Conservation (phyloP, 2,888 invertebrate species). For the Amblyjoppa fuscipennis region DNA sequence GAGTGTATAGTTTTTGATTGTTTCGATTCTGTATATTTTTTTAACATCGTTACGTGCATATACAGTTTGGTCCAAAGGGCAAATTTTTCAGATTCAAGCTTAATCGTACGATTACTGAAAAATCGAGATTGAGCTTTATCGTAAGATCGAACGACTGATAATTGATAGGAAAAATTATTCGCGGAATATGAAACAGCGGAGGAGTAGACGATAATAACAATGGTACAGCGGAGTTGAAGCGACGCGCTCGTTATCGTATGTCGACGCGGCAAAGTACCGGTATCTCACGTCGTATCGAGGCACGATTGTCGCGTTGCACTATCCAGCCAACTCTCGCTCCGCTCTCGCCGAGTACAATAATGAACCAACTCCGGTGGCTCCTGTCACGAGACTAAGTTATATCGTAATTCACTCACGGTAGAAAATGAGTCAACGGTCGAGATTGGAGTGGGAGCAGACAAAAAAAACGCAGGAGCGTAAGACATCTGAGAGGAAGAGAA, state of each 20-base stretch:
- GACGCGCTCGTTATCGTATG: neutral
- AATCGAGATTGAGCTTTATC: too few relatives aligned
- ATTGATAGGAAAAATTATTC: neutral
- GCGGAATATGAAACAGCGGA: neutral
- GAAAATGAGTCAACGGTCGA: conserved; percentile 19
- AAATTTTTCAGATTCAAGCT: too few relatives aligned
- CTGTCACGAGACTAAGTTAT: conserved; percentile 1
- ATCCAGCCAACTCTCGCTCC: neutral
- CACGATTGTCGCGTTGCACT: neutral
- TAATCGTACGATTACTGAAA: too few relatives aligned
- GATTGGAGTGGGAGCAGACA: neutral
- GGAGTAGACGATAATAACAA: neutral
- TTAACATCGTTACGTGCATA: neutral
- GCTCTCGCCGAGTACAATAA: conserved; percentile 12
- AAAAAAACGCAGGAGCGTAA: neutral
- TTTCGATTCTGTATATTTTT: neutral
- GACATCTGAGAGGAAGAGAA: too few relatives aligned
- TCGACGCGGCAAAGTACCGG: neutral
- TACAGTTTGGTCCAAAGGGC: too few relatives aligned
- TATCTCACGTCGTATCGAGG: neutral
- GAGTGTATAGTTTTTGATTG: neutral
- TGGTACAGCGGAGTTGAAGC: neutral
- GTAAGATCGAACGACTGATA: too few relatives aligned
- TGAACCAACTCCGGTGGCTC: neutral
- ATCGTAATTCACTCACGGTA: conserved; percentile 15